Percentiles rank a stretch among this genome's conserved stretches.
Evolutionary conservation across 2,797 vertebrate species (phyloP).

Genomic region (Myotis findleyi): DNA sequence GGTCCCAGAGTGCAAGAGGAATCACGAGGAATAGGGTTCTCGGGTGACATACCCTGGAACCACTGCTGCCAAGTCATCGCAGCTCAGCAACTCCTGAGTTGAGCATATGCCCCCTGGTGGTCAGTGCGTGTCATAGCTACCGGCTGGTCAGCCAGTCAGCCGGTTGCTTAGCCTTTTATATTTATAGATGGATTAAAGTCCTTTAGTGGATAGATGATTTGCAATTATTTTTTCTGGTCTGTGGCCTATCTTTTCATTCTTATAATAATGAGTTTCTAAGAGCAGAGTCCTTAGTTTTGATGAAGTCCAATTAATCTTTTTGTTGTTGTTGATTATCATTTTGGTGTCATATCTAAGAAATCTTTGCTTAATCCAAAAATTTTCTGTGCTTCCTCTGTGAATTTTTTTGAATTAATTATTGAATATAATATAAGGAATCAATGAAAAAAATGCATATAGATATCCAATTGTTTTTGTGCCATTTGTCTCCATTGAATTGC

Average conservation of each 20-base stretch:
- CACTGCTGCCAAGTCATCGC: too few relatives aligned
- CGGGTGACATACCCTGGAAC: too few relatives aligned
- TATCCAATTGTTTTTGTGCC: background rate
- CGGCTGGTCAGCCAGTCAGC: too few relatives aligned
- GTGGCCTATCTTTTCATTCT: background rate
- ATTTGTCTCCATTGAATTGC: background rate
- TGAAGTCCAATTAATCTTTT: background rate
- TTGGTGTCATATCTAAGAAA: background rate
- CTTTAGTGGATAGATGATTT: background rate
- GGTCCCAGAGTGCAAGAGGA: too few relatives aligned
- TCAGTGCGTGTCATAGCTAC: too few relatives aligned
- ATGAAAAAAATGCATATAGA: background rate
- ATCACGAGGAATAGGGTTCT: too few relatives aligned
- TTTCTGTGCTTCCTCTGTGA: background rate
- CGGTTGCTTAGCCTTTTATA: too few relatives aligned
- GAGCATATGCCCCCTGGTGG: too few relatives aligned
- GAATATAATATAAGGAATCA: background rate
- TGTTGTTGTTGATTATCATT: background rate
- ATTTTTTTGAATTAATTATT: constrained; percentile 40
- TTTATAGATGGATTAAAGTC: background rate
- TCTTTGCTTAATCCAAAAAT: background rate
- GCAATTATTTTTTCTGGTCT: background rate
- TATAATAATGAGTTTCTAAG: background rate
- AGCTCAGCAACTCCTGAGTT: too few relatives aligned
- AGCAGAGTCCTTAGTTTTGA: background rate